Evolutionary conservation across 1,140 invertebrate genomes (phyloP).

Genomic region (Drosophila rhopaloa): DNA sequence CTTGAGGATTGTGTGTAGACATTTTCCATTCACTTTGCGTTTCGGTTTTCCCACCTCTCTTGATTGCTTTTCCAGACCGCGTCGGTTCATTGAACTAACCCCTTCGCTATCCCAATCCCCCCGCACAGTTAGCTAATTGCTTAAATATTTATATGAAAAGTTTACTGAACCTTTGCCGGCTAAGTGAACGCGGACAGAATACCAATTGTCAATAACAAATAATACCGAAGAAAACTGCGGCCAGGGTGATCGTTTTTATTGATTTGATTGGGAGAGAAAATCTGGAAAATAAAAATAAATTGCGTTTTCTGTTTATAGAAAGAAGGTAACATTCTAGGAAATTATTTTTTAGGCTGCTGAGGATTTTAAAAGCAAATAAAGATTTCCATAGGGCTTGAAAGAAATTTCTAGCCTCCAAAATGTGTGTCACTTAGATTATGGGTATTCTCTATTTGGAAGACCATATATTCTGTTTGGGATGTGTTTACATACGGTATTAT

Average conservation of each 20-base stretch:
- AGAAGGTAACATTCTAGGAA: too few species aligned
- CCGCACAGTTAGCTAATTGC: conserved; percentile 70
- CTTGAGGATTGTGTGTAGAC: conserved; percentile 70
- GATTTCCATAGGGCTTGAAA: too few species aligned
- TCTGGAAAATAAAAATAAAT: background rate
- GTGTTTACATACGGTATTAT: too few species aligned
- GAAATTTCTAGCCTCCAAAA: too few species aligned
- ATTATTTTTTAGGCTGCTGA: too few species aligned
- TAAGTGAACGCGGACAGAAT: conserved; percentile 51
- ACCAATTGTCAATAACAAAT: conserved; percentile 33
- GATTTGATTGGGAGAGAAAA: background rate
- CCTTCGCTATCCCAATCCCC: conserved; percentile 7
- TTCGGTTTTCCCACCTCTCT: conserved; percentile 71
- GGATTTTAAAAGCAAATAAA: too few species aligned
- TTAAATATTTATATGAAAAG: conserved; percentile 58
- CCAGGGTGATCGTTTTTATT: background rate
- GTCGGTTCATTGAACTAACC: conserved; percentile 67
- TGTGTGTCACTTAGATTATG: too few species aligned
- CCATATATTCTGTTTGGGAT: too few species aligned
- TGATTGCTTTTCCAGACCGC: conserved; percentile 73
- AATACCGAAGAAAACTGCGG: background rate
- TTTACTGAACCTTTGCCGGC: conserved; percentile 67
- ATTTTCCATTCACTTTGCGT: conserved; percentile 82
- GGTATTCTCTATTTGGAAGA: too few species aligned
- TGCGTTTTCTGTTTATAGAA: too few species aligned